Evolutionary conservation across 2,113 vertebrate species (phyloP), one percentile per base, ranked within the genome.

Genomic region (Arizona elegans): DNA sequence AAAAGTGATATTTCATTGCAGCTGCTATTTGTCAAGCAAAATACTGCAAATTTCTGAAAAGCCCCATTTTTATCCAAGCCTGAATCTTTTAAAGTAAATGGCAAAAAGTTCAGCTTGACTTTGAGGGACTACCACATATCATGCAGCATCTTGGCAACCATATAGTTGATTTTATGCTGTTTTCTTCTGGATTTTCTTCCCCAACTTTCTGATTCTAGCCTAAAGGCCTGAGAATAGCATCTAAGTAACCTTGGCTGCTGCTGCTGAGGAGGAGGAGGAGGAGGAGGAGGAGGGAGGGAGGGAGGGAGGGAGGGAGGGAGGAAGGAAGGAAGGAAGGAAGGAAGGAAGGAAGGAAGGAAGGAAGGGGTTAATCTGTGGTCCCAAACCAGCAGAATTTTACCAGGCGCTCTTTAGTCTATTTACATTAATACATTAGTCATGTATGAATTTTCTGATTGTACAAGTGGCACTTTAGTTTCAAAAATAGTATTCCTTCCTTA

Each of bases 21-120:
- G 86, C 33, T 92, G 88, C 90, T 88, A 6, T 93, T 95, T 87
- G 59, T 93, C 96, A 96, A 91, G 19, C 87, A 93, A 85, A 93
- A 95, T 89, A 94, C 92, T 24, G 1, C 33, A 95, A 91, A 95
- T 90, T 93, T 95, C 89, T 95, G 1, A 38, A 90, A 92, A 65
- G 92, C 43, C 56, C 52, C 15, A 0, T n/a, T 93, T 92, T 43
- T 81, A 43, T 81, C 33, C 33, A 43, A 81, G 75, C 21, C 17
- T 3, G 75, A 81, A 17, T 81, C 75, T 81, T 81, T 81, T 81
- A 81, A 81, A 81, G 33, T 21, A 43, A 43, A 43, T 9, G 8
- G 33, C 19, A 81, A 43, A 81, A 81, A 10, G 75, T 81, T 81
- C 75, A 81, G 8, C 8, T 43, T 81, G 33, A 81, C 33, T 81